Base-by-base conservation (phyloP, 2,888 invertebrate genomes). In the Geophilus truncorum region DNA sequence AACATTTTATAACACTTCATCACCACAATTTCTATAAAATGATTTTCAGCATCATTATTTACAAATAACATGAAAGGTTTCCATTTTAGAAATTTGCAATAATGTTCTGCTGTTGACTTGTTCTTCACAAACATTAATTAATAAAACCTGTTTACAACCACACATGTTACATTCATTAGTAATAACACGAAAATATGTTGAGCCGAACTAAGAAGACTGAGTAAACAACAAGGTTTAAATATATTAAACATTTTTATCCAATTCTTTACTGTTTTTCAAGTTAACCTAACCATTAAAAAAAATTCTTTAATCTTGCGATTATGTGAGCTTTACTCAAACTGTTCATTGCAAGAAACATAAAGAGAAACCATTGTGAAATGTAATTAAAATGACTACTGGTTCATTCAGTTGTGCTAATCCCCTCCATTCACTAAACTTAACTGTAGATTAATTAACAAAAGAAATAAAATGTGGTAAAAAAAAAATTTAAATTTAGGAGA, bases 361-460 rank as follows among this genome's bases (percentile, higher is more conserved):
- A 51, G 51, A 51, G 51, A 18, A 51, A 51, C 15, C 28, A 70
- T 70, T 70, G 70, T 28, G 70, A 70, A 70, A 70, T 70, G 70
- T 70, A 70, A 70, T 70, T 70, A 70, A 70, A 70, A 70, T 70
- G 70, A 70, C 70, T 70, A 70, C 70, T 70, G 70, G 57, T 25
- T 70, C 70, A 70, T 70, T 70, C 70, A 70, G 21, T n/a, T 70
- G 70, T 70, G 6, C 12, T 70, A 4, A 70, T 28, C 28, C 70
- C 25, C 15, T 28, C 28, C 25, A 70, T 70, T 70, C 70, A 70
- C 70, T 7, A 70, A 51, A 70, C 70, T n/a, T 70, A 70, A 70
- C 23, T 28, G 70, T 70, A 28, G 70, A 70, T 70, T 70, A 70
- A 70, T 70, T 70, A 70, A 70, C 70, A 70, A 70, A 70, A 70